A percentile compares a stretch with the other conserved stretches of the same genome.
Conservation (phyloP, 2,113 vertebrate species). For the Nanger granti region DNA sequence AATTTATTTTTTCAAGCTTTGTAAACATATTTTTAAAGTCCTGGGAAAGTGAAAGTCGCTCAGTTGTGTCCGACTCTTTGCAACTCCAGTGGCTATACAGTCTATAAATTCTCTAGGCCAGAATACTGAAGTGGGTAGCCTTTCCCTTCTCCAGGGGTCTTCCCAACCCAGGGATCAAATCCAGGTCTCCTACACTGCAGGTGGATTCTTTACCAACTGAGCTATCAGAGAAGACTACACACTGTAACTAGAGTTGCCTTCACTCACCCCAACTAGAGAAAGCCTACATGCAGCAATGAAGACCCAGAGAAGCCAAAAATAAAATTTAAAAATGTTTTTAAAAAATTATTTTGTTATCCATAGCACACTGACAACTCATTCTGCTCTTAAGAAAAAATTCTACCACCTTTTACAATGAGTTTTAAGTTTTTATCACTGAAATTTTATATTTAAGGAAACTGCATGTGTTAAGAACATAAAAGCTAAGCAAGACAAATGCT, state of each 20-base stretch:
- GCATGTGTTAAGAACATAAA: not conserved
- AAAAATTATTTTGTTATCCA: not conserved
- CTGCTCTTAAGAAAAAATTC: not conserved
- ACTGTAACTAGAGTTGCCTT: not conserved
- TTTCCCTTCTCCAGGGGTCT: not conserved
- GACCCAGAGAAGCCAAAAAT: not conserved
- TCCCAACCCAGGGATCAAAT: not conserved
- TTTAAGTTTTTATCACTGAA: not conserved
- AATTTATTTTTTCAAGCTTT: not conserved
- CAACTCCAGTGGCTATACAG: not conserved
- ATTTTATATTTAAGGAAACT: not conserved
- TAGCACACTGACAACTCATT: not conserved
- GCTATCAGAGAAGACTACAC: not conserved
- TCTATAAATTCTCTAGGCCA: not conserved
- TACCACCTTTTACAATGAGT: not conserved
- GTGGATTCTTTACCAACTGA: not conserved
- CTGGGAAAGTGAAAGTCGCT: not conserved
- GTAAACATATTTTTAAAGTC: not conserved
- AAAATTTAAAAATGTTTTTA: not conserved
- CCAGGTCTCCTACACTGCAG: not conserved
- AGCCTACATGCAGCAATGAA: not conserved
- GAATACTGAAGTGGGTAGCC: not conserved
- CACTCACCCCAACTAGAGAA: not conserved
- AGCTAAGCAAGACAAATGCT: not conserved
- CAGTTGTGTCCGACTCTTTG: not conserved